These are phyloP conservation scores for Oligia fasciuncula DNA, from an alignment of 2,888 invertebrate species.

Conservation along the genomic window DNA sequence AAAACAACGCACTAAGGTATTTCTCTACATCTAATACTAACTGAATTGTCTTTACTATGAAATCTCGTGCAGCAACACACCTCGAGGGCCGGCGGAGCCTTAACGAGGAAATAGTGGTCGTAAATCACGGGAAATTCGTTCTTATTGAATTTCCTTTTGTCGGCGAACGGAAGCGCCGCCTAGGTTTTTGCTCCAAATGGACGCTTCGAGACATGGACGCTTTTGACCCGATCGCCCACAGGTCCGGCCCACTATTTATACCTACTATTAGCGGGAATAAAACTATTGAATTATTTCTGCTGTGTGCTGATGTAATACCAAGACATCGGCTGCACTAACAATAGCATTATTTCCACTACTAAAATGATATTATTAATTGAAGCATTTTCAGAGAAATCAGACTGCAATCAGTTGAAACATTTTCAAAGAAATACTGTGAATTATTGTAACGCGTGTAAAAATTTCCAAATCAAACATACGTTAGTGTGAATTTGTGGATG, in stretches of 20 bases:
- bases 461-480: too few species aligned
- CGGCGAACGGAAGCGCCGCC: slow-evolving; percentile 82
- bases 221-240: slow-evolving; percentile 65
- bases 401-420: background rate
- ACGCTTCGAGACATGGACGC: slow-evolving; percentile 77
- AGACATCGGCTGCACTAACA: background rate
- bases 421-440: too few species aligned
- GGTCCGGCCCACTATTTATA: slow-evolving; percentile 19
- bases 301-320: background rate
- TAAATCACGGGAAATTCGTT: slow-evolving; percentile 89
- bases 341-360: background rate
- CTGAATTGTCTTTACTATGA: slow-evolving; percentile 83
- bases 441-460: too few species aligned
- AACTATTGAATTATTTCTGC: background rate
- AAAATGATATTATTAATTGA: background rate
- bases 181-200: slow-evolving; percentile 85
- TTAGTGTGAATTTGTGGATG: too few species aligned
- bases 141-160: slow-evolving; percentile 90
- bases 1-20: slow-evolving; percentile 47
- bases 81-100: slow-evolving; percentile 82
- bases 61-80: slow-evolving; percentile 81
- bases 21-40: slow-evolving; percentile 56
- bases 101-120: slow-evolving; percentile 90
- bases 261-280: slow-evolving; percentile 23
- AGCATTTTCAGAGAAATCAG: background rate